A percentile compares a stretch with the other conserved stretches of the same genome.
Conservation (phyloP, 2,888 invertebrate genomes). For the Rosalia funebris region DNA sequence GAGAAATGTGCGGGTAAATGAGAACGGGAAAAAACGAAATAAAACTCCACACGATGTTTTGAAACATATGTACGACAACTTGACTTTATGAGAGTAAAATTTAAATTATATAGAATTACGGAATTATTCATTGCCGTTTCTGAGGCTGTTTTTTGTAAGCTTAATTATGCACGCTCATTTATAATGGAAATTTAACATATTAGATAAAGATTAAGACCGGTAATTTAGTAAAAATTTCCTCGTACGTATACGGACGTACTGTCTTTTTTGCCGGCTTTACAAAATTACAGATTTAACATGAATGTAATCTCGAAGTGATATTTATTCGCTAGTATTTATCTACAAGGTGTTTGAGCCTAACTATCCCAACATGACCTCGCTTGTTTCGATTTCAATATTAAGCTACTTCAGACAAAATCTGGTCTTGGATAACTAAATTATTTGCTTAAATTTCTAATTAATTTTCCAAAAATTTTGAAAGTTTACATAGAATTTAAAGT, state of each 20-base stretch:
- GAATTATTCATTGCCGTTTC: slow-evolving; percentile 11
- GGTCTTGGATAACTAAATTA: no score
- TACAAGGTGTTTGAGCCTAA: no score
- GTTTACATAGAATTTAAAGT: no score
- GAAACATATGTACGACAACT: slow-evolving; percentile 38
- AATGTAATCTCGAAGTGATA: no score
- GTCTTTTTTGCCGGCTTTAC: not conserved
- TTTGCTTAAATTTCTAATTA: no score
- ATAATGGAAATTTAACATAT: slow-evolving; percentile 2
- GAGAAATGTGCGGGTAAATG: slow-evolving; percentile 39
- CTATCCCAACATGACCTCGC: no score
- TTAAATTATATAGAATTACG: slow-evolving; percentile 33
- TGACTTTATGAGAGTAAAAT: slow-evolving; percentile 32
- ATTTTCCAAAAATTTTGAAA: no score
- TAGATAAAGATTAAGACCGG: slow-evolving; percentile 14
- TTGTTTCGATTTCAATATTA: no score
- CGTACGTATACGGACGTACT: not conserved
- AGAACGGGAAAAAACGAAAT: slow-evolving; percentile 26
- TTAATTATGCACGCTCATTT: slow-evolving; percentile 7
- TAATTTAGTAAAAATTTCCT: slow-evolving; percentile 7
- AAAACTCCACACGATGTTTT: slow-evolving; percentile 30
- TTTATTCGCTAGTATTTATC: no score
- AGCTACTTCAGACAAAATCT: no score
- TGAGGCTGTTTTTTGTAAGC: not conserved
- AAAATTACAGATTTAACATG: not conserved